Evolutionary conservation across 2,113 vertebrate genomes (phyloP).

Genomic region (Hepsetus odoe): DNA sequence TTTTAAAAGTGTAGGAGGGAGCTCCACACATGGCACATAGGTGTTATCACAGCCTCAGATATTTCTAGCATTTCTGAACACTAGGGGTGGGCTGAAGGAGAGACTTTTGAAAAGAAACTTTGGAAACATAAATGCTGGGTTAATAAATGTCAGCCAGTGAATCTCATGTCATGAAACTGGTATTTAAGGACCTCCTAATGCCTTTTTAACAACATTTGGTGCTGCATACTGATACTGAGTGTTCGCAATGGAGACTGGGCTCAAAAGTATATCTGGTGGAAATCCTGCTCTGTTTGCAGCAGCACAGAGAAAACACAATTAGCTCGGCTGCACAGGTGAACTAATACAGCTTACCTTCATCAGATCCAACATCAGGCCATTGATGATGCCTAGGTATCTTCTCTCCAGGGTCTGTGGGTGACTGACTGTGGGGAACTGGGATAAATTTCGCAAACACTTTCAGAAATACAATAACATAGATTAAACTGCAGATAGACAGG

Average conservation of each 20-base stretch:
- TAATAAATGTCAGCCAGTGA: no score
- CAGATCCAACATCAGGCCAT: constrained; percentile 91
- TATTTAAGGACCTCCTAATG: background rate
- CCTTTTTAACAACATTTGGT: background rate
- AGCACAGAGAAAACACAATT: background rate
- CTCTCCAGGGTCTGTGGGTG: constrained; percentile 97
- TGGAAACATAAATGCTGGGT: background rate
- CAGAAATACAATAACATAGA: background rate
- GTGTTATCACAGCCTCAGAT: background rate
- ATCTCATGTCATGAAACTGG: background rate
- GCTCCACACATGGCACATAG: background rate
- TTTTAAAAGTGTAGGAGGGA: background rate
- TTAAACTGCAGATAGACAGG: background rate
- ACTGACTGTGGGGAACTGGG: constrained; percentile 95
- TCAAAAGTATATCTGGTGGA: background rate
- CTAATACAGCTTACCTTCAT: constrained; percentile 87
- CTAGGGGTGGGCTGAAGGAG: background rate
- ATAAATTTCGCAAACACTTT: constrained; percentile 30
- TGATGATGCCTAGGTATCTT: constrained; percentile 94
- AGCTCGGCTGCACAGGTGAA: background rate
- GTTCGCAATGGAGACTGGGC: no score
- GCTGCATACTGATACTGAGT: background rate
- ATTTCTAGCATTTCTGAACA: background rate
- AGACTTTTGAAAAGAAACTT: background rate
- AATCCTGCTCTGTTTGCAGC: background rate